Percentiles rank a stretch among this genome's conserved stretches.
phyloP scores from a whole-genome alignment of 2,113 vertebrate genomes.

The Thryonomys swinderianus region DNA sequence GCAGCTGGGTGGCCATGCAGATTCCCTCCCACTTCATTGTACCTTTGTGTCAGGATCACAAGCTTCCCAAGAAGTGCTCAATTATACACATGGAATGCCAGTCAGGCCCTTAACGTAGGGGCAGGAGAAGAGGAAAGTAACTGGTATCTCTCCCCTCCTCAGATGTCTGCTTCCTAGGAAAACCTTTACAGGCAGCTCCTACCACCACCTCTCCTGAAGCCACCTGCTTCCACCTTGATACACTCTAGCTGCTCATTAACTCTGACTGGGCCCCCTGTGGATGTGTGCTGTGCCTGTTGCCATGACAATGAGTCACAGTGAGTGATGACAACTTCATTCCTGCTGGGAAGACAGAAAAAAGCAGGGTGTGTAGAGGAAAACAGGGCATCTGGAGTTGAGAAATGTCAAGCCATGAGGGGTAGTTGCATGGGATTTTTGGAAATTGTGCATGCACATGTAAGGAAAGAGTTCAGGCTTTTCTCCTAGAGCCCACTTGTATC shows the following conservation, averaged over 20 bases:
- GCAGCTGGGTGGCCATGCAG: background rate
- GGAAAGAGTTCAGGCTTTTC: background rate
- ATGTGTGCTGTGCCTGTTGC: conserved; percentile 61
- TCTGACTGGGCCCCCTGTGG: background rate
- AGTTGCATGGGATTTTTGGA: background rate
- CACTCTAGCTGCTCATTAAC: conserved; percentile 51
- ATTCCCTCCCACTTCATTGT: background rate
- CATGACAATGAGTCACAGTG: conserved; percentile 62
- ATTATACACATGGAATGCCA: background rate
- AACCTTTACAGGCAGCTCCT: background rate
- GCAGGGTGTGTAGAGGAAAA: background rate
- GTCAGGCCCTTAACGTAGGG: background rate
- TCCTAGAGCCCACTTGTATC: background rate
- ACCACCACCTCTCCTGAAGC: accelerated
- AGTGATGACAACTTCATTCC: conserved; percentile 51
- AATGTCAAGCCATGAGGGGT: background rate
- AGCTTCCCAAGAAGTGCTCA: background rate
- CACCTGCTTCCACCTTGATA: background rate
- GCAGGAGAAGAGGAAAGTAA: background rate
- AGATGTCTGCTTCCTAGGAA: background rate
- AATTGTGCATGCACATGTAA: accelerated
- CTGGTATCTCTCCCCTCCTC: background rate
- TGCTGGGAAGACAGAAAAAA: conserved; percentile 51
- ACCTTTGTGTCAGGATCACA: background rate
- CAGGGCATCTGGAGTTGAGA: background rate